Percentiles rank a stretch among this genome's conserved stretches.
Evolutionary conservation across 1,140 invertebrate species (phyloP).

Genomic region (Bathynomus jamesi): DNA sequence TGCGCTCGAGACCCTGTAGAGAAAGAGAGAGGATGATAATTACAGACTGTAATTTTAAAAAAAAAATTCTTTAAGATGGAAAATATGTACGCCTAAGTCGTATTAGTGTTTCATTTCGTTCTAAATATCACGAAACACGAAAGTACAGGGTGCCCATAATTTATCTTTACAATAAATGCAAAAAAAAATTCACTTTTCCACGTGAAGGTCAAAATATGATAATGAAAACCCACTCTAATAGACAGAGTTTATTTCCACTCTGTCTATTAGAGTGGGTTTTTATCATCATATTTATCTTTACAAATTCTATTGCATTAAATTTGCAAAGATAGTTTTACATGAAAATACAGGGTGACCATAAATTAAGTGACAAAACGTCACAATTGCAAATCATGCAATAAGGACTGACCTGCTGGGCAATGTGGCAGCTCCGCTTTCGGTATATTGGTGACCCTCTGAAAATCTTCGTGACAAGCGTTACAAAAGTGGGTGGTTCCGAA

Average conservation of each 20-base stretch:
- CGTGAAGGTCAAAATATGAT: no score
- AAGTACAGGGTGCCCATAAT: not conserved
- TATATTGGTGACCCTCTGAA: constrained; percentile 89
- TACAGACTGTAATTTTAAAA: not conserved
- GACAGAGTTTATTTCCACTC: no score
- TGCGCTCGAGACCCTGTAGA: constrained; percentile 76
- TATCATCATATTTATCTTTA: no score
- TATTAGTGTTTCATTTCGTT: not conserved
- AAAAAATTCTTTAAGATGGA: not conserved
- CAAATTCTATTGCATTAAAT: not conserved
- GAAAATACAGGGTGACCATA: not conserved
- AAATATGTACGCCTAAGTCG: not conserved
- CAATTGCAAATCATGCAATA: not conserved
- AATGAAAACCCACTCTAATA: no score
- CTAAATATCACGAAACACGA: not conserved
- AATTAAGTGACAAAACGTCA: not conserved
- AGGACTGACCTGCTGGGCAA: constrained; percentile 75
- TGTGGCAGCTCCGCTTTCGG: constrained; percentile 75
- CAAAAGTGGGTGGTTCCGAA: constrained; percentile 99
- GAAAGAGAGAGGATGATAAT: not conserved
- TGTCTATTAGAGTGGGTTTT: no score
- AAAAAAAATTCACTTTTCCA: not conserved
- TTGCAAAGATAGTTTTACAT: not conserved
- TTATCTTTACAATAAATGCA: not conserved
- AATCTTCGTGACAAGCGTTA: constrained; percentile 96